Conservation (phyloP, 2,113 vertebrate species). For the Percina caprodes region DNA sequence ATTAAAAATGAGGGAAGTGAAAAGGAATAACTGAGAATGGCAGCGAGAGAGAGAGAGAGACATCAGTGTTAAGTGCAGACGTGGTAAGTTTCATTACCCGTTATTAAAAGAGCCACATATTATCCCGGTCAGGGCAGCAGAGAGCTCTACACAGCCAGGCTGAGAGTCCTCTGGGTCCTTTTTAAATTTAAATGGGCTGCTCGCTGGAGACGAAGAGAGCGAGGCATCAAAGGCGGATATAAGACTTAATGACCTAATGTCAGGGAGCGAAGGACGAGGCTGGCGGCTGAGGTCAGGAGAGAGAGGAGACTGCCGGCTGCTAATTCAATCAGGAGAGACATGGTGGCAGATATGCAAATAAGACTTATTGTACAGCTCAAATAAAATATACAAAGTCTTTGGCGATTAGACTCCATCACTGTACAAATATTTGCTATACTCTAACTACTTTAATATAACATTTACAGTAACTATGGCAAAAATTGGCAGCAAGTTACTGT, state of each 20-base stretch:
- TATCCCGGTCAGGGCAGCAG: slow-evolving; percentile 55
- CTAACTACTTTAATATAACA: too few relatives aligned
- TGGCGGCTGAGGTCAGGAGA: slow-evolving; percentile 18
- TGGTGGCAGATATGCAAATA: too few relatives aligned
- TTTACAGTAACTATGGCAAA: too few relatives aligned
- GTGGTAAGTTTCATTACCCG: slow-evolving; percentile 58
- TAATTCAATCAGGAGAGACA: not conserved
- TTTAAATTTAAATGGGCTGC: slow-evolving; percentile 53
- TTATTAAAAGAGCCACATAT: slow-evolving; percentile 56
- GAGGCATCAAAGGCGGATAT: slow-evolving; percentile 22
- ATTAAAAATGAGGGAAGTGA: slow-evolving; percentile 50
- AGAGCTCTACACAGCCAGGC: slow-evolving; percentile 20
- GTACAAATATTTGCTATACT: too few relatives aligned
- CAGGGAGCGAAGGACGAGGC: slow-evolving; percentile 26
- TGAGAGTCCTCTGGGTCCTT: slow-evolving; percentile 52
- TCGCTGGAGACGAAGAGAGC: slow-evolving; percentile 33
- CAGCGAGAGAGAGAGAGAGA: slow-evolving; percentile 1
- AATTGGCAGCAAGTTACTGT: too few relatives aligned
- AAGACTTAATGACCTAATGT: not conserved
- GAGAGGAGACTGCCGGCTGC: slow-evolving; percentile 21
- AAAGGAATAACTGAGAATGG: slow-evolving; percentile 19
- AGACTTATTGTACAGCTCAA: too few relatives aligned
- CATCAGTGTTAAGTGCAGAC: slow-evolving; percentile 38
- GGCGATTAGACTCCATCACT: too few relatives aligned
- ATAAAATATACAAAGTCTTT: too few relatives aligned